Conservation (phyloP, 23 tunicate species). For the Clavelina lepadiformis region DNA sequence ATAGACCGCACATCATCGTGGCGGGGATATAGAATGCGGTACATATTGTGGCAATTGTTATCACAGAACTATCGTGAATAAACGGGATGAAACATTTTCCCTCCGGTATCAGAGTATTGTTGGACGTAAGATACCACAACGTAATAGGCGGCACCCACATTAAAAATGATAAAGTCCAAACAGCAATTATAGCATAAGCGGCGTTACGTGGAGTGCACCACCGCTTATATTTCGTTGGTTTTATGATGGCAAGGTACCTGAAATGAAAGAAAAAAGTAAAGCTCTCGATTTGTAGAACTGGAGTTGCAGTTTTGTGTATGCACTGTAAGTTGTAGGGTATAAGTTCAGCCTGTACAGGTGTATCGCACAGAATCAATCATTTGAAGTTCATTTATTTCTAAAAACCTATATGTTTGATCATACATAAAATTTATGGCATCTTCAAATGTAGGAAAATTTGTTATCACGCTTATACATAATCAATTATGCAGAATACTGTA, state of each 20-base stretch:
- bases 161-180: slow-evolving; percentile 73
- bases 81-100: slow-evolving; percentile 73
- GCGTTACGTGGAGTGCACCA: slow-evolving; percentile 55
- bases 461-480: no score
- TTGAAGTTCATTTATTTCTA: no score
- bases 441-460: no score
- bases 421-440: no score
- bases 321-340: no score
- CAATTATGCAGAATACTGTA: no score
- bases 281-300: no score
- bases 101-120: background rate
- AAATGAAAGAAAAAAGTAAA: no score
- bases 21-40: slow-evolving; percentile 84
- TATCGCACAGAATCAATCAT: no score
- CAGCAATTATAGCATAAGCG: slow-evolving; percentile 48
- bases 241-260: slow-evolving; percentile 82
- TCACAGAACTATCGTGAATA: slow-evolving; percentile 44
- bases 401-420: no score
- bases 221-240: slow-evolving; percentile 74
- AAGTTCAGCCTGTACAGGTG: no score
- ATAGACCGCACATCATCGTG: slow-evolving; percentile 53
- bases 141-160: slow-evolving; percentile 89
- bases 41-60: slow-evolving; percentile 46
- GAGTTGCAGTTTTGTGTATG: no score
- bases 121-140: slow-evolving; percentile 52